Evolutionary conservation across 2,113 vertebrate genomes (phyloP).

Genomic region (Mandrillus leucophaeus): DNA sequence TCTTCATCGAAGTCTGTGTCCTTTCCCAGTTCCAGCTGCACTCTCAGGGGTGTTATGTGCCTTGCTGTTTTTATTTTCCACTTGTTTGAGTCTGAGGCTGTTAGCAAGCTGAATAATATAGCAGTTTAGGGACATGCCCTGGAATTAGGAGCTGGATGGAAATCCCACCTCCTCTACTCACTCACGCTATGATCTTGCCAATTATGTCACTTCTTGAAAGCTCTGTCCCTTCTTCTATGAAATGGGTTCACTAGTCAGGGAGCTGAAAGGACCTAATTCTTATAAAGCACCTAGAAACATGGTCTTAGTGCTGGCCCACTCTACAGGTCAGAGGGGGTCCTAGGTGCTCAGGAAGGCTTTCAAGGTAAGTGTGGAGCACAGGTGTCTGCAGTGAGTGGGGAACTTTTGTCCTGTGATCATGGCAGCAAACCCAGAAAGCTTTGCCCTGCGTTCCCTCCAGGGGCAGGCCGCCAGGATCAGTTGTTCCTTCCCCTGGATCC

Average conservation of each 20-base stretch:
- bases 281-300: neutral
- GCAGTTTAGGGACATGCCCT: no score
- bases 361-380: neutral
- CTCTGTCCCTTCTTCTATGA: neutral
- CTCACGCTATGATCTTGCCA: neutral
- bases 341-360: neutral
- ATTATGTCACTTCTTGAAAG: neutral
- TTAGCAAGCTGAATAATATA: neutral
- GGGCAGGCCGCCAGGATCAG: neutral
- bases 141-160: neutral
- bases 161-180: neutral
- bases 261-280: neutral
- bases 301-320: neutral
- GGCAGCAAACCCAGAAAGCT: neutral
- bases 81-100: no score
- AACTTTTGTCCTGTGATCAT: neutral
- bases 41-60: no score
- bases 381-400: neutral
- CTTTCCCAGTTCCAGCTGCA: fast-evolving
- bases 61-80: neutral
- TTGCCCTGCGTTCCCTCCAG: neutral
- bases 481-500: neutral
- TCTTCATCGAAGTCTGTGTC: fast-evolving
- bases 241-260: neutral
- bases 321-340: neutral